Percentiles rank a stretch among this genome's conserved stretches.
Conservation (phyloP, 2,797 vertebrate species). For the Notoglanidium macrostoma region DNA sequence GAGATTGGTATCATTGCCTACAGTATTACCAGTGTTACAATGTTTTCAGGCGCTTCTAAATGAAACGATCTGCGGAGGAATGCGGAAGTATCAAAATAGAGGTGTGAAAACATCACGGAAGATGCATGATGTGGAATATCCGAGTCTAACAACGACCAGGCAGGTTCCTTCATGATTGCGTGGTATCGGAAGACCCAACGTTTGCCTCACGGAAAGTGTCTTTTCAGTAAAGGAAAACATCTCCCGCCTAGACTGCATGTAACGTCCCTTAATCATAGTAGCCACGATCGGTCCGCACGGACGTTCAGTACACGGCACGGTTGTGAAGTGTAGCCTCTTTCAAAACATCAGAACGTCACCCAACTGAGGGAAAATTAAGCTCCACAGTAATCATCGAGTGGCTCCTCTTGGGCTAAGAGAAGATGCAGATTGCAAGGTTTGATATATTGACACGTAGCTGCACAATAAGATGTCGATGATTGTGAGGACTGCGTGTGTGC, state of each 20-base stretch:
- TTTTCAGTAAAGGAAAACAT: constrained; percentile 32
- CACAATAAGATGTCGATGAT: constrained; percentile 37
- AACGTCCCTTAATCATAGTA: constrained; percentile 43
- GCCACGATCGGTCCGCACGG: constrained; percentile 62
- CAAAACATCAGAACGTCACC: constrained; percentile 59
- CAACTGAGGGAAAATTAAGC: constrained; percentile 64
- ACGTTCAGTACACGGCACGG: constrained; percentile 55
- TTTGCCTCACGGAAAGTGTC: neutral
- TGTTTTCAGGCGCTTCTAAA: neutral
- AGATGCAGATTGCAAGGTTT: constrained; percentile 62
- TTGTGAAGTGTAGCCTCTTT: constrained; percentile 57
- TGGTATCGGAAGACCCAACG: constrained; percentile 18
- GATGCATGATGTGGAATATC: neutral
- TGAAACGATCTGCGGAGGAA: neutral
- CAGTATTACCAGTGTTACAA: neutral
- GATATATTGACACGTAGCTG: constrained; percentile 56
- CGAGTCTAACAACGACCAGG: neutral
- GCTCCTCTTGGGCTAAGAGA: constrained; percentile 47
- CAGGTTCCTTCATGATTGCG: neutral
- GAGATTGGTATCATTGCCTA: neutral
- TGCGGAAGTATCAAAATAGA: neutral
- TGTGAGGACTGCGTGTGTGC: constrained; percentile 26
- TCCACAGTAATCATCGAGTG: constrained; percentile 67
- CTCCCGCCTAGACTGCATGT: constrained; percentile 19
- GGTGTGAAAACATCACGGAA: neutral